Percentiles rank a stretch among this genome's conserved stretches.
phyloP scores from a whole-genome alignment of 2,113 vertebrate species.

The Prolemur simus region DNA sequence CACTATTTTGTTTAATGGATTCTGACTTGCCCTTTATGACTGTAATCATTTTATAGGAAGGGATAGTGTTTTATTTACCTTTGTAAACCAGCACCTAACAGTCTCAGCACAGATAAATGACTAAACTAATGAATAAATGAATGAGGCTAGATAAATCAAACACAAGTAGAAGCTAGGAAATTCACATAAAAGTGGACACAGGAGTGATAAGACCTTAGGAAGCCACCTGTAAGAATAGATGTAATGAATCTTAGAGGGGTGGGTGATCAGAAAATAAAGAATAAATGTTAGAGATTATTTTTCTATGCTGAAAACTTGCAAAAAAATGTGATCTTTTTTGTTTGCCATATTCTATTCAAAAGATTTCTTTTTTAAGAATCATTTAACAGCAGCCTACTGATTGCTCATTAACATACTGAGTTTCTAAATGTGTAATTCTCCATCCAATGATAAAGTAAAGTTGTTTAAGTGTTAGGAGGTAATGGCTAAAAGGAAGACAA shows the following conservation, averaged over 20 bases:
- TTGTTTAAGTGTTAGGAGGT: conserved; percentile 3
- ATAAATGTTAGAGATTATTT: neutral
- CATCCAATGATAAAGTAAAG: conserved; percentile 10
- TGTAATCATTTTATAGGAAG: neutral
- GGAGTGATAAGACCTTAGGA: neutral
- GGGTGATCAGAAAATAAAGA: neutral
- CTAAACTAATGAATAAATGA: conserved; percentile 30
- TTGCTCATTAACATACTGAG: neutral
- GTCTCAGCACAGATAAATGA: neutral
- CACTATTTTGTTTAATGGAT: neutral
- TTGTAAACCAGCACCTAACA: neutral
- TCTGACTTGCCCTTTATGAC: neutral
- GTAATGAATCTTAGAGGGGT: neutral
- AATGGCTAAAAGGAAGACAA: conserved; percentile 53
- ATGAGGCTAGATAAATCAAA: neutral
- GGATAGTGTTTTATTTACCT: neutral
- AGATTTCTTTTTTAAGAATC: neutral
- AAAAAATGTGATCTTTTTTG: neutral
- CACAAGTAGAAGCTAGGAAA: neutral
- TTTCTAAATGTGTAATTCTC: conserved; percentile 1
- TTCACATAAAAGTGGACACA: neutral
- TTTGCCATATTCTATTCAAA: neutral
- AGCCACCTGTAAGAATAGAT: neutral
- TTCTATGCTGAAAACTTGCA: neutral
- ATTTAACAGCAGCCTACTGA: neutral